Evolutionary conservation across 1,140 invertebrate species (phyloP).

Genomic region (Panulirus ornatus): DNA sequence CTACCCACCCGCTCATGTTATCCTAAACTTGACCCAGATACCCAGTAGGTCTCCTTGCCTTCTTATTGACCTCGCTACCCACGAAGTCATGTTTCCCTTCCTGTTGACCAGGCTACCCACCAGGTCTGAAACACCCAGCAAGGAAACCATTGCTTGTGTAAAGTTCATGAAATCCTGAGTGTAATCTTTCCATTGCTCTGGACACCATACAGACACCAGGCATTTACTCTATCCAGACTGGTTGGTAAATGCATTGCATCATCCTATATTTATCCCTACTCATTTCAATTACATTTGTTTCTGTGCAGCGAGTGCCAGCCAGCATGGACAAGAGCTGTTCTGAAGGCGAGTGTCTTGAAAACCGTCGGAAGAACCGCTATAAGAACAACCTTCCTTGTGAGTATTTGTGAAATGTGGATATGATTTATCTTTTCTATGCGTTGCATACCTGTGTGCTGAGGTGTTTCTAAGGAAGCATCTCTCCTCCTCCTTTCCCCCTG

Average conservation of each 20-base stretch:
- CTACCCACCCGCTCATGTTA: not conserved
- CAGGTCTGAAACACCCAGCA: not conserved
- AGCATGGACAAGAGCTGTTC: not conserved
- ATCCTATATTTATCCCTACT: not conserved
- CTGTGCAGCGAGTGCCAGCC: not conserved
- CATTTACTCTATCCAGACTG: not conserved
- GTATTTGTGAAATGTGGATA: not conserved
- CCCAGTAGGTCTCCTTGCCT: no score
- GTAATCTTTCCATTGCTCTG: no score
- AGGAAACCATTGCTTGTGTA: not conserved
- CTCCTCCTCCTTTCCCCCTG: no score
- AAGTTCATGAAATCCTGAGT: no score
- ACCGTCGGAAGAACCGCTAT: not conserved
- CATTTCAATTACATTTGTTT: not conserved
- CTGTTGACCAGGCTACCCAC: not conserved
- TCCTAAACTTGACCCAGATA: not conserved
- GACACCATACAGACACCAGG: no score
- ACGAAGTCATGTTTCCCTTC: not conserved
- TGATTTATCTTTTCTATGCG: not conserved
- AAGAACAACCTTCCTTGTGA: not conserved
- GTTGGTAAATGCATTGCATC: not conserved
- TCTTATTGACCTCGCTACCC: not conserved
- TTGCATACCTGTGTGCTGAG: no score
- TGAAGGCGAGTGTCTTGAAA: not conserved
- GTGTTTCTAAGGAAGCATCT: no score